These are phyloP conservation scores for Catalaphyllia jardinei DNA, from an alignment of 64 coral and sea anemone genomes.

Conservation along the genomic window DNA sequence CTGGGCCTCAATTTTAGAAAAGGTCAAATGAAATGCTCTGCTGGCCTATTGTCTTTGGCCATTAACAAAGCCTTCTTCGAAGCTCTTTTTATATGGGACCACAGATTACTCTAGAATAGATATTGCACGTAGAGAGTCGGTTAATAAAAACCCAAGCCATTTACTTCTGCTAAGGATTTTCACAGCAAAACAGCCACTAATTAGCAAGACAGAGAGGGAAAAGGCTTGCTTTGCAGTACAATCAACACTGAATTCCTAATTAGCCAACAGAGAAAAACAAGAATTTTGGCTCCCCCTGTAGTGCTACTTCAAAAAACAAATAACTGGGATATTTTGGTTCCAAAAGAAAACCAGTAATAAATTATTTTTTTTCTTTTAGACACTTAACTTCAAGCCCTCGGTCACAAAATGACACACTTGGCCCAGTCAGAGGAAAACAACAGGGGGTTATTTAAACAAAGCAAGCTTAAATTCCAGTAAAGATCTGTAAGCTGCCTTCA, in stretches of 20 bases:
- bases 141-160: conserved; percentile 3
- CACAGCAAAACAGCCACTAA: background rate
- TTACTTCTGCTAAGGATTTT: conserved; percentile 32
- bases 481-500: background rate
- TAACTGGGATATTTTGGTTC: background rate
- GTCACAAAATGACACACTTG: background rate
- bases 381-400: background rate
- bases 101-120: conserved; percentile 15
- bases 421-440: background rate
- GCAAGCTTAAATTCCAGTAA: background rate
- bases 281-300: background rate
- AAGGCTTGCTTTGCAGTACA: background rate
- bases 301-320: background rate
- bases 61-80: conserved; percentile 34
- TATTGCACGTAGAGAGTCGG: background rate
- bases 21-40: conserved; percentile 26
- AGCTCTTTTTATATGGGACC: conserved; percentile 4
- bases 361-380: background rate
- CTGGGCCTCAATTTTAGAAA: conserved; percentile 20
- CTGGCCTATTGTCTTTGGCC: background rate
- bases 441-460: conserved; percentile 26
- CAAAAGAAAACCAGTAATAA: background rate
- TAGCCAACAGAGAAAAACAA: background rate
- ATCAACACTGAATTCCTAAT: background rate
- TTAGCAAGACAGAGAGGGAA: conserved; percentile 6